These are phyloP conservation scores for Rafetus swinhoei DNA, from an alignment of 2,113 vertebrate genomes.

Conservation along the genomic window DNA sequence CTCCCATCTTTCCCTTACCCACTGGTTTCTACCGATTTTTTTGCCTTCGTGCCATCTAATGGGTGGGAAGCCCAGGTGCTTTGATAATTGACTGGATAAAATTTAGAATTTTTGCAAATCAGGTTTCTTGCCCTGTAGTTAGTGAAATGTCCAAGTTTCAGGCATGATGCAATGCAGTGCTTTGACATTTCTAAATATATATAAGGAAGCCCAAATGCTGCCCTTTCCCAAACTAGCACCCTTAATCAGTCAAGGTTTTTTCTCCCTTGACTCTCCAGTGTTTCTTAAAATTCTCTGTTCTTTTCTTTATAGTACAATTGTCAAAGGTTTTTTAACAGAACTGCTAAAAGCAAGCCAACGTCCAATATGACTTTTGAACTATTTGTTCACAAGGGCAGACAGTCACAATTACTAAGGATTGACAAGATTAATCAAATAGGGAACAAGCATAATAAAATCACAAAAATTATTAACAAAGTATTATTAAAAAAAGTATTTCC, in stretches of 20 bases:
- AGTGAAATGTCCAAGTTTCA: background rate
- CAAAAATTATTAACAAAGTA: fast-evolving
- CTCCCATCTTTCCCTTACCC: background rate
- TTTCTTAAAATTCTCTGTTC: background rate
- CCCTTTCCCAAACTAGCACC: background rate
- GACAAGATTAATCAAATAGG: constrained; percentile 25
- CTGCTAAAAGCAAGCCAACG: background rate
- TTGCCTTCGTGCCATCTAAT: background rate
- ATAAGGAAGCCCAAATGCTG: background rate
- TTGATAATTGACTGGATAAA: background rate
- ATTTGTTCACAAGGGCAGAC: constrained; percentile 20
- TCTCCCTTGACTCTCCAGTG: background rate
- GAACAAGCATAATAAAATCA: background rate
- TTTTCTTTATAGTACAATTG: background rate
- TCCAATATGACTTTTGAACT: background rate
- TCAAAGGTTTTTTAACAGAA: background rate
- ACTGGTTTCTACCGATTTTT: background rate
- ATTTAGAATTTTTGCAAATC: background rate
- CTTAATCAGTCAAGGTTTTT: background rate
- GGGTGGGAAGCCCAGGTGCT: background rate
- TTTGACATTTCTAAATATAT: background rate
- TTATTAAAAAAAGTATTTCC: background rate
- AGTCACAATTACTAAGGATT: constrained; percentile 20
- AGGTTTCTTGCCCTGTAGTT: background rate
- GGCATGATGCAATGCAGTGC: background rate